Conservation (phyloP, 2,888 invertebrate species). For the Drosophila anomelani region DNA sequence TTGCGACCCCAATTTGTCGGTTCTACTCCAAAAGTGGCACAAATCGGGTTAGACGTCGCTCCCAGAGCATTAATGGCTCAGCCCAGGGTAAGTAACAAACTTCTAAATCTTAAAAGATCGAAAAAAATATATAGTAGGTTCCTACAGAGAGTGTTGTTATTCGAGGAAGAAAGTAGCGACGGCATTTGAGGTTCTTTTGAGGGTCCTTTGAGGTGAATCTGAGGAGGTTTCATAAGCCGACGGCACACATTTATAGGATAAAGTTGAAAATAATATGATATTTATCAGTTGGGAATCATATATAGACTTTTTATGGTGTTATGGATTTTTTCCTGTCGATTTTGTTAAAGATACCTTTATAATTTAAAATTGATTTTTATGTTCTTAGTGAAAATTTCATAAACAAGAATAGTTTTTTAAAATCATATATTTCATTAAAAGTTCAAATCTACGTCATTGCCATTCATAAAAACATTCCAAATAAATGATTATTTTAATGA, state of each 20-base stretch:
- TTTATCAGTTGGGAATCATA: too few species aligned
- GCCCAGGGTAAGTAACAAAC: constrained; percentile 84
- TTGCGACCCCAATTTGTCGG: constrained; percentile 79
- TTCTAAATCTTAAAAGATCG: not conserved
- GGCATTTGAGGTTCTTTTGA: too few species aligned
- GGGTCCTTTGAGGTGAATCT: not conserved
- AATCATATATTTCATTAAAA: not conserved
- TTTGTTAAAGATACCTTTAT: not conserved
- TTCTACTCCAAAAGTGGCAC: constrained; percentile 85
- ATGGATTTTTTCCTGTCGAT: not conserved
- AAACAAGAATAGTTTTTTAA: not conserved
- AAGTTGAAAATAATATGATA: not conserved
- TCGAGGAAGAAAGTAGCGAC: constrained; percentile 12
- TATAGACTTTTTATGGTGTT: not conserved
- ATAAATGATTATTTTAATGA: not conserved
- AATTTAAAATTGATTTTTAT: not conserved
- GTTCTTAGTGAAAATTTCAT: not conserved
- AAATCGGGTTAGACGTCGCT: constrained; percentile 85
- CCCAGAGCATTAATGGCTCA: constrained; percentile 86
- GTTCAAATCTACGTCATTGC: too few species aligned
- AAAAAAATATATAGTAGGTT: not conserved
- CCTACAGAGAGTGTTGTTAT: constrained; percentile 29
- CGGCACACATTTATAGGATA: constrained; percentile 3
- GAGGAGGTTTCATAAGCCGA: constrained; percentile 10
- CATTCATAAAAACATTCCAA: not conserved